Evolutionary conservation across 2,797 vertebrate species (phyloP), one percentile per base, ranked within the genome.

Genomic region (Spinus pinus): DNA sequence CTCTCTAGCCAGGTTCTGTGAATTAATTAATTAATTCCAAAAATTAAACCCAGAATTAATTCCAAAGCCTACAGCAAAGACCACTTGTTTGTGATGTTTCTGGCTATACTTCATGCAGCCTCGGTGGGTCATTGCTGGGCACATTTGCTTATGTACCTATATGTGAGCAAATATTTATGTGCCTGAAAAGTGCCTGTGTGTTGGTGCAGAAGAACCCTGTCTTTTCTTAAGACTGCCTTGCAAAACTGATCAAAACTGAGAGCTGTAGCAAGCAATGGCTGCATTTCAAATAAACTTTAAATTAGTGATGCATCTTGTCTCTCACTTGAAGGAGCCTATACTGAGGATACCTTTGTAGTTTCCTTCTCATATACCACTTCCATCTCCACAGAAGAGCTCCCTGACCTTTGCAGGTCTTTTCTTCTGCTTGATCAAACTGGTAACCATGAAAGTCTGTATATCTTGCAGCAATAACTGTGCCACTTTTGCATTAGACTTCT

Each of bases 371-470:
- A n/a, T 3, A 33, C 31, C 37, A 7, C 14, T 50, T 88, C 30
- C 3, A 21, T 50, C 18, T 61, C 22, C 50, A 30, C 35, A 37
- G 47, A 87, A 46, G 12, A 47, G 13, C n/a, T 62, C 17, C 7
- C 50, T 28, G 31, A 61, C 18, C n/a, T 81, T 57, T 69, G 49
- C 14, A 41, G 13, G 17, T 16, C 3, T 9, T 15, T 61, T 31
- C 50, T 58, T 56, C 3, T 8, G 12, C 61, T 78, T 56, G 19
- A 7, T 37, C 50, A 50, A n/a, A 15, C 12, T 51, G n/a, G 21
- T n/a, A 31, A 35, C 10, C 4, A 14, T 9, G 10, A 14, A 44
- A 71, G 20, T 4, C 14, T 1, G 0, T 9, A 5, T 12, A 31
- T 57, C 49, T 70, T 28, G 42, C 18, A 57, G 49, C 25, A 46